Conservation (phyloP, 1,140 invertebrate genomes). For the Panulirus ornatus region DNA sequence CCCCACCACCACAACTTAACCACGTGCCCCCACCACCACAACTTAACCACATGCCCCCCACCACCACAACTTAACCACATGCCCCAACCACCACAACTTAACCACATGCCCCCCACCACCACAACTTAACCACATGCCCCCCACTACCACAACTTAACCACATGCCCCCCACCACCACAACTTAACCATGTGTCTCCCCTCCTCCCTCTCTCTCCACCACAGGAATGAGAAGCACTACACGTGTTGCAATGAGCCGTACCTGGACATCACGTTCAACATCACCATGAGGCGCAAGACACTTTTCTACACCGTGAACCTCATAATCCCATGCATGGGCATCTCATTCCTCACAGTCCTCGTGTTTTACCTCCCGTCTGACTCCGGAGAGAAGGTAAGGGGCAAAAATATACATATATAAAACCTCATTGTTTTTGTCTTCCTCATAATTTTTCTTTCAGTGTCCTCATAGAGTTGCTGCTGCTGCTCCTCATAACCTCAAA, state of each 20-base stretch:
- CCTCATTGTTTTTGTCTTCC: too few relatives aligned
- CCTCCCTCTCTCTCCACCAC: slow-evolving; percentile 73
- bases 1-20: too few relatives aligned
- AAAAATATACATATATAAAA: too few relatives aligned
- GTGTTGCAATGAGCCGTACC: slow-evolving; percentile 96
- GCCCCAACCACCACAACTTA: too few relatives aligned
- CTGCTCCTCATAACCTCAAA: too few relatives aligned
- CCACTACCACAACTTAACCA: neutral
- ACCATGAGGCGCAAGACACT: slow-evolving; percentile 97
- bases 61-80: too few relatives aligned
- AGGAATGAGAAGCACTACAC: slow-evolving; percentile 97
- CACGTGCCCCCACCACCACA: too few relatives aligned
- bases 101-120: too few relatives aligned
- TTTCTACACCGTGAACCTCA: slow-evolving; percentile 98
- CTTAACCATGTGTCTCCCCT: neutral
- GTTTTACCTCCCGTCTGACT: slow-evolving; percentile 99
- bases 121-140: neutral
- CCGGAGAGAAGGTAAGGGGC: slow-evolving; percentile 93
- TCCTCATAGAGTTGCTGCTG: too few relatives aligned
- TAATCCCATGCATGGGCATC: slow-evolving; percentile 98
- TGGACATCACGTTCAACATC: slow-evolving; percentile 99
- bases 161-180: neutral
- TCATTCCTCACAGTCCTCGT: slow-evolving; percentile 98
- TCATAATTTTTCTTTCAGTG: too few relatives aligned
- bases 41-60: too few relatives aligned